Evolutionary conservation across 2,113 vertebrate genomes (phyloP).

Genomic region (Tupaia chinensis): DNA sequence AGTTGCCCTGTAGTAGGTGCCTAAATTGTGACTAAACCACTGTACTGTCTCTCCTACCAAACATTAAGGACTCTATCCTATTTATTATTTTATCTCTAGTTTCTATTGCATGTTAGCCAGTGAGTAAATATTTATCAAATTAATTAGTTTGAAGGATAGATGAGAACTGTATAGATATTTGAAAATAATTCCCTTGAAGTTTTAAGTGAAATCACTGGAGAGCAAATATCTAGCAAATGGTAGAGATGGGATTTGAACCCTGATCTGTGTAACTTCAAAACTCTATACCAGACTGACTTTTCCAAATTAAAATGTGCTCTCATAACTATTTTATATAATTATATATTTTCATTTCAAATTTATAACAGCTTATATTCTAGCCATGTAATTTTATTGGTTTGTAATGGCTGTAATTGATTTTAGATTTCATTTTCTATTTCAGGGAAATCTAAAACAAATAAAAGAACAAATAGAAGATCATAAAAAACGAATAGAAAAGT

Average conservation of each 20-base stretch:
- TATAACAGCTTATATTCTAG: not conserved
- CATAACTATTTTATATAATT: slow-evolving; percentile 1
- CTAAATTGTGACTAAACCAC: not conserved
- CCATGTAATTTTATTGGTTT: slow-evolving; percentile 15
- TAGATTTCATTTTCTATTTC: slow-evolving; percentile 62
- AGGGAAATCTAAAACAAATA: slow-evolving; percentile 91
- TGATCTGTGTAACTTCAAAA: not conserved
- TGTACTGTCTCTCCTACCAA: not conserved
- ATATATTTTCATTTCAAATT: slow-evolving; percentile 41
- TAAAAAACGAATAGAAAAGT: slow-evolving; percentile 89
- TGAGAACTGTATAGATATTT: slow-evolving; percentile 6
- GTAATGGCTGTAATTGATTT: slow-evolving; percentile 50
- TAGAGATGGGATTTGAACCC: not conserved
- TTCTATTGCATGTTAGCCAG: not conserved
- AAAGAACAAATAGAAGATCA: slow-evolving; percentile 91
- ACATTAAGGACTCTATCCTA: not conserved
- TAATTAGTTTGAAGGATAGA: not conserved
- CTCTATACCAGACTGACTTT: not conserved
- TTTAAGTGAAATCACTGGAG: slow-evolving; percentile 21
- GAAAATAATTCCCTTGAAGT: slow-evolving; percentile 7
- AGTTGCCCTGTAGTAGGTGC: not conserved
- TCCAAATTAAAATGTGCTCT: slow-evolving; percentile 42
- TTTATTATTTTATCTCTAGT: not conserved
- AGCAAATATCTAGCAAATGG: not conserved
- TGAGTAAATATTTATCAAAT: slow-evolving; percentile 6